Percentiles rank a stretch among this genome's conserved stretches.
Conservation (phyloP, 30 jellyfish, hydroid and myxozoan species). For the Chironex yamaguchii region DNA sequence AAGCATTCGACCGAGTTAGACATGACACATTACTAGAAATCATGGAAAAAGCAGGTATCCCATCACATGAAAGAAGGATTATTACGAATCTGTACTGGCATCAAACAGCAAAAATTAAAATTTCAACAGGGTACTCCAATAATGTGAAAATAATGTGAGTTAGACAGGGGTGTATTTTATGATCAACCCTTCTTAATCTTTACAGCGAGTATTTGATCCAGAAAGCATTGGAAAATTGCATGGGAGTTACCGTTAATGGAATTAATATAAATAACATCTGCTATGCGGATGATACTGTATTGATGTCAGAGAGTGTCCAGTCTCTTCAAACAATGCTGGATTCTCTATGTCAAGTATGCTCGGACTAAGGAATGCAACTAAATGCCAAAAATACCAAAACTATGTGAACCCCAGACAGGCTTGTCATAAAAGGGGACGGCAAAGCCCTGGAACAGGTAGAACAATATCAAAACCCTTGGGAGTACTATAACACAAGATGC, state of each 20-base stretch:
- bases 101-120: constrained; percentile 51
- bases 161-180: constrained; percentile 57
- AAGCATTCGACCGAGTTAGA: constrained; percentile 61
- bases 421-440: not conserved
- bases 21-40: constrained; percentile 5
- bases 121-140: not conserved
- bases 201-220: constrained; percentile 19
- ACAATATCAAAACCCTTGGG: constrained; percentile 1
- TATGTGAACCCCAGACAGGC: not conserved
- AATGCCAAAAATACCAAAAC: constrained; percentile 11
- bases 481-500: not conserved
- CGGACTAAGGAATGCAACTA: not conserved
- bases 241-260: constrained; percentile 22
- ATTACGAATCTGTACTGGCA: constrained; percentile 44
- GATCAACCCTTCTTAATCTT: constrained; percentile 25
- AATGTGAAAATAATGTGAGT: constrained; percentile 25
- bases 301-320: not conserved
- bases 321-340: not conserved
- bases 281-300: constrained; percentile 40
- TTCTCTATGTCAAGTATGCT: not conserved
- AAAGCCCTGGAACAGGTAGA: not conserved
- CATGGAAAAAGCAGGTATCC: constrained; percentile 3
- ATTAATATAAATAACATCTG: not conserved
- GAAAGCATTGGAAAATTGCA: constrained; percentile 20
- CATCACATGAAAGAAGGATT: constrained; percentile 29